Conservation (phyloP, 2,797 vertebrate species). For the Loris lydekkerianus region DNA sequence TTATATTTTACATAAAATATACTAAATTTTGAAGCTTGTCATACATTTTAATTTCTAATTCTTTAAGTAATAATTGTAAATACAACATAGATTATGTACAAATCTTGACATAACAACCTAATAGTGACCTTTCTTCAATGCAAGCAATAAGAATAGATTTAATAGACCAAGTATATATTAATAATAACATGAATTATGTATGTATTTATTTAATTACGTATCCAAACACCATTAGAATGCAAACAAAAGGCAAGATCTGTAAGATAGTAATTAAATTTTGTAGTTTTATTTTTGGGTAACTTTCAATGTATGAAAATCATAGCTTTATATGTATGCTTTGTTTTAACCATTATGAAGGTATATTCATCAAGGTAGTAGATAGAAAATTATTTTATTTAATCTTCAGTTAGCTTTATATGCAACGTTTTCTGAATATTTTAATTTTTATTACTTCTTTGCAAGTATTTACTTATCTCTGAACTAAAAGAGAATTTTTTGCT, state of each 20-base stretch:
- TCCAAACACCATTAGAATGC: not conserved
- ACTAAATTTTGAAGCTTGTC: not conserved
- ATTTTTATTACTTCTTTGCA: not conserved
- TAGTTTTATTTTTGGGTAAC: not conserved
- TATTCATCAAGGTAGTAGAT: not conserved
- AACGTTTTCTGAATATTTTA: not conserved
- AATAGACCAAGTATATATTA: not conserved
- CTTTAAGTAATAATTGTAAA: not conserved
- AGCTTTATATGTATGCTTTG: not conserved
- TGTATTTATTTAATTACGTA: not conserved
- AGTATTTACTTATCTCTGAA: not conserved
- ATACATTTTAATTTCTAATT: constrained; percentile 1
- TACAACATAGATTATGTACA: not conserved
- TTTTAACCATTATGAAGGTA: constrained; percentile 15
- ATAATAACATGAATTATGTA: not conserved
- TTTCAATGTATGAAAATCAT: constrained; percentile 1
- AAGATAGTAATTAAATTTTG: constrained; percentile 7
- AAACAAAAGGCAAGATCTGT: not conserved
- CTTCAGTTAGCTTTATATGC: not conserved
- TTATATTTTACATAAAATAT: constrained; percentile 1
- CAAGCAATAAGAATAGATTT: constrained; percentile 48
- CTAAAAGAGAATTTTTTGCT: not conserved
- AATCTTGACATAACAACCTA: not conserved
- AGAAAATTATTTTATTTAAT: not conserved
- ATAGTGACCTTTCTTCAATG: not conserved